These are phyloP conservation scores for Drosophila setosimentum DNA, from an alignment of 2,888 invertebrate species.

Conservation along the genomic window DNA sequence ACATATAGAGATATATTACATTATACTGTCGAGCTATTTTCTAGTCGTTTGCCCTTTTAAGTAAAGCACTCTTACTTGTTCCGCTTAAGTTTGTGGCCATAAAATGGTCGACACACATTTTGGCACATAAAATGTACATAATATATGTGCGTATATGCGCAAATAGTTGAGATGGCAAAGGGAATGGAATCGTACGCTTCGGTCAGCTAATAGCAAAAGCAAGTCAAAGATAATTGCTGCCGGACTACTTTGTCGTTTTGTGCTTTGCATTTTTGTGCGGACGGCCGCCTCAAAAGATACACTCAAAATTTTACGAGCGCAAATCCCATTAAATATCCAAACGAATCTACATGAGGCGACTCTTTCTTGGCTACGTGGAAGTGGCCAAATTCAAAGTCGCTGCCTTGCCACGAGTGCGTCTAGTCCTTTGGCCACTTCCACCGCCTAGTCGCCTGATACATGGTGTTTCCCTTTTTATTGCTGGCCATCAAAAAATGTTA, in stretches of 20 bases:
- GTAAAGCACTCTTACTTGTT: slow-evolving; percentile 6
- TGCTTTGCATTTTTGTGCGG: slow-evolving; percentile 57
- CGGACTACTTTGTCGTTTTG: slow-evolving; percentile 58
- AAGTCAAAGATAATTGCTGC: slow-evolving; percentile 77
- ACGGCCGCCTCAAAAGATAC: slow-evolving; percentile 52
- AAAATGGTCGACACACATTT: slow-evolving; percentile 36
- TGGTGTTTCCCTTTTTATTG: slow-evolving; percentile 60
- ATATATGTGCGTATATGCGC: slow-evolving; percentile 56
- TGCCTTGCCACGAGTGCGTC: slow-evolving; percentile 12
- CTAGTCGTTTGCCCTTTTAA: slow-evolving; percentile 6
- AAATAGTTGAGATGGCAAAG: slow-evolving; percentile 56
- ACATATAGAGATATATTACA: slow-evolving; percentile 11
- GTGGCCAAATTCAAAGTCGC: slow-evolving; percentile 26
- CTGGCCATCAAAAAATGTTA: slow-evolving; percentile 67
- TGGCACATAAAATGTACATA: slow-evolving; percentile 72
- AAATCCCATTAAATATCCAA: slow-evolving; percentile 73
- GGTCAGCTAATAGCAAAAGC: slow-evolving; percentile 76
- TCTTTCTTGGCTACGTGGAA: slow-evolving; percentile 60
- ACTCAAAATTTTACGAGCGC: slow-evolving; percentile 74
- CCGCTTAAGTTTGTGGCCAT: slow-evolving; percentile 45
- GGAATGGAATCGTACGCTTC: slow-evolving; percentile 11
- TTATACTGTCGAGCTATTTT: slow-evolving; percentile 18
- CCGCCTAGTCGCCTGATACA: slow-evolving; percentile 35
- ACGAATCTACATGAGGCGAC: slow-evolving; percentile 64
- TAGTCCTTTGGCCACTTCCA: slow-evolving; percentile 24